Evolutionary conservation across 1,140 invertebrate species (phyloP), one percentile per base, ranked within the genome.

Genomic region (Drosophila sp.): DNA sequence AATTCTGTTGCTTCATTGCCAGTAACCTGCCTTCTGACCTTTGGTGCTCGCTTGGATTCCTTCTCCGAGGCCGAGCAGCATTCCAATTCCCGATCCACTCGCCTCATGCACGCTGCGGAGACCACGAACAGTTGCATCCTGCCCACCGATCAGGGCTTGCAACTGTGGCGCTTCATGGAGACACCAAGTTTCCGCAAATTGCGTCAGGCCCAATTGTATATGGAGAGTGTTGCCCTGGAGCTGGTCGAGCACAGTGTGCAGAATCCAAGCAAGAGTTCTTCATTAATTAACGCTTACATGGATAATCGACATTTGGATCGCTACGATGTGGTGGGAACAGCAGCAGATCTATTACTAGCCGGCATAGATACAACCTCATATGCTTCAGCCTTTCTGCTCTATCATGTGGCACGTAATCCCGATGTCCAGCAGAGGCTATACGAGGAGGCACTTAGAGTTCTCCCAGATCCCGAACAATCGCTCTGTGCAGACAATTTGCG

Each of bases 361-460:
- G 97, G 97, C 56, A 95, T 98, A 40, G 97, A 98, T 92, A 98
- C 97, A 60, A 97, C 96, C 2, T 94, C 96, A 0, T 98, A 97
- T 89, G 94, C 95, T 1, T 94, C 95, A 4, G 94, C 96, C 32
- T 98, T 97, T 92, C 93, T 95, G 4, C 87, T 99, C 3, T 98
- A 98, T 89, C 95, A 98, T 85, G 91, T 99, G 32, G 95, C 96
- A 1, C 94, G 86, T 7, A 96, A 98, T 93, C 93, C 93, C 17
- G 79, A 94, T n/a, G 93, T 93, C n/a, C 98, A 98, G 92, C 93
- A 95, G 38, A 95, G 94, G 70, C 79, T 98, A 3, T 94, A 94
- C 66, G 75, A 94, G 61, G 97, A 98, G 93, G 92, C 96, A 0
- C 62, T 81, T 1, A 80, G 78, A 3, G 84, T 96, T 1, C 83